A percentile compares a stretch with the other conserved stretches of the same genome.
Evolutionary conservation across 2,113 vertebrate genomes (phyloP).

Genomic region (Nerophis lumbriciformis): DNA sequence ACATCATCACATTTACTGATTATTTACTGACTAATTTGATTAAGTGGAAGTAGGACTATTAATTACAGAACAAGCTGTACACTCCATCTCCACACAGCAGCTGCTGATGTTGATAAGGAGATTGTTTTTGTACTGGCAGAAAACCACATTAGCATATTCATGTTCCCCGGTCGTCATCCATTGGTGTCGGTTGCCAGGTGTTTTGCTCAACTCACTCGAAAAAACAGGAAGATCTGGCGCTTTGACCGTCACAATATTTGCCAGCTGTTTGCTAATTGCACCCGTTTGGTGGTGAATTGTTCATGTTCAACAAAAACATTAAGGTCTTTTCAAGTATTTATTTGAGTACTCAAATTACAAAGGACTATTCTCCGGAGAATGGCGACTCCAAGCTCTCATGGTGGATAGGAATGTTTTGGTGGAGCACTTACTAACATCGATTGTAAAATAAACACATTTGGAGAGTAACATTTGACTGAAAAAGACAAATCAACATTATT

Average conservation of each 20-base stretch:
- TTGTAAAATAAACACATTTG: too few species aligned
- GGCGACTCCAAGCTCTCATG: too few species aligned
- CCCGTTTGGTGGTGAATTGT: background rate
- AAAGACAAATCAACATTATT: too few species aligned
- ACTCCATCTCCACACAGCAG: background rate
- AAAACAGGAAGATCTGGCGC: background rate
- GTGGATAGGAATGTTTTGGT: too few species aligned
- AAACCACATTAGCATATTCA: background rate
- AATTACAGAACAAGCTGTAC: constrained; percentile 4
- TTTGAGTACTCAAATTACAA: too few species aligned
- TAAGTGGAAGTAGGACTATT: background rate
- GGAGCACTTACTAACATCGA: too few species aligned
- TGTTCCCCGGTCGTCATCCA: background rate
- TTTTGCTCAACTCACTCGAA: background rate
- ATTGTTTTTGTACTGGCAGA: background rate
- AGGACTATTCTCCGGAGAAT: too few species aligned
- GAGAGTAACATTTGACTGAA: too few species aligned
- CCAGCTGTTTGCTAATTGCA: background rate
- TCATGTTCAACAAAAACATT: too few species aligned
- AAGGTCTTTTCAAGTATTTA: too few species aligned
- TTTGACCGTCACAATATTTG: background rate
- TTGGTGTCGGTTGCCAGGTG: background rate
- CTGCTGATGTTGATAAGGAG: background rate
- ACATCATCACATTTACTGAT: background rate
- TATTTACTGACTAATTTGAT: background rate